These are phyloP conservation scores for Oncorhynchus gorbuscha DNA, from an alignment of 2,113 vertebrate species.

Conservation along the genomic window DNA sequence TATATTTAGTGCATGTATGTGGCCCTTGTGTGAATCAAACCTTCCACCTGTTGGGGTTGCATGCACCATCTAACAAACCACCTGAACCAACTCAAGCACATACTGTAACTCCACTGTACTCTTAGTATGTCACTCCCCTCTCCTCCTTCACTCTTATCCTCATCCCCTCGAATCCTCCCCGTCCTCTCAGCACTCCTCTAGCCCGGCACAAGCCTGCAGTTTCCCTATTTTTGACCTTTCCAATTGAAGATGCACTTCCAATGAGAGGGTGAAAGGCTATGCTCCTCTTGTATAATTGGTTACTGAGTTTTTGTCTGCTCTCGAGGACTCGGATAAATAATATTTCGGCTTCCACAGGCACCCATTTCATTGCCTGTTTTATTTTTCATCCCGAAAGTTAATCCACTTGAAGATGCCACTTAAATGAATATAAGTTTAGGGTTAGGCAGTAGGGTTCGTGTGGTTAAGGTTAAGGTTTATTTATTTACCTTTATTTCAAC, in stretches of 20 bases:
- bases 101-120: not conserved
- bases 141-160: slow-evolving; percentile 7
- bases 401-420: no score
- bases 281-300: slow-evolving; percentile 48
- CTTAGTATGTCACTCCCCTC: not conserved
- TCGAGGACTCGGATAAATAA: no score
- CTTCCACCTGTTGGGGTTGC: not conserved
- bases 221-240: slow-evolving; percentile 61
- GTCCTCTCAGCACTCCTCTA: slow-evolving; percentile 14
- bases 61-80: not conserved
- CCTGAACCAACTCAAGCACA: not conserved
- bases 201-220: slow-evolving; percentile 39
- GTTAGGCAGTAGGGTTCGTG: no score
- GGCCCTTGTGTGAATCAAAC: not conserved
- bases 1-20: slow-evolving; percentile 10
- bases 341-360: no score
- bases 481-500: no score
- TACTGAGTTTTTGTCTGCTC: no score
- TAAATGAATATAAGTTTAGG: slow-evolving; percentile 37
- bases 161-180: slow-evolving; percentile 10
- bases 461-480: no score
- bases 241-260: slow-evolving; percentile 50
- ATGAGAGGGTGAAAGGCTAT: slow-evolving; percentile 36
- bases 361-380: no score
- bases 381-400: no score